These are phyloP conservation scores for Thera britannica DNA, from an alignment of 2,888 invertebrate genomes.

Conservation along the genomic window DNA sequence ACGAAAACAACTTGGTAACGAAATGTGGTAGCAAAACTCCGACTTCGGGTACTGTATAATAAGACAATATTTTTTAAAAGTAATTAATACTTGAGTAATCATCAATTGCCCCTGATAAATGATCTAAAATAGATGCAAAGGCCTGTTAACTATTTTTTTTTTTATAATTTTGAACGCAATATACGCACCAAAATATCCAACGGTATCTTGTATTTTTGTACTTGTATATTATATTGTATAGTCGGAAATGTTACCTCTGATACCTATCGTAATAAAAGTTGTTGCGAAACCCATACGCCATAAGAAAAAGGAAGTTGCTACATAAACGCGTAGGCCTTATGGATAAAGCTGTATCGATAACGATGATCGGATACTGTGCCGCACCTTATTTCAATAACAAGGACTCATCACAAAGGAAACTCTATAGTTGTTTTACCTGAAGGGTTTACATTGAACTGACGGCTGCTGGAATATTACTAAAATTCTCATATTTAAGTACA, in stretches of 20 bases:
- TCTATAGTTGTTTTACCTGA: slow-evolving; percentile 62
- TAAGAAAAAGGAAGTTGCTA: slow-evolving; percentile 59
- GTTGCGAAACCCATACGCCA: slow-evolving; percentile 48
- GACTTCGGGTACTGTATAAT: too few species aligned
- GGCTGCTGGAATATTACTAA: slow-evolving; percentile 33
- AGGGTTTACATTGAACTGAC: slow-evolving; percentile 45
- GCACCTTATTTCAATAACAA: slow-evolving; percentile 78
- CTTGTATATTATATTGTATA: neutral
- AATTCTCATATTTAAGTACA: too few species aligned
- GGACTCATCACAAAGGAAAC: slow-evolving; percentile 62
- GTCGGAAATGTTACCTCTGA: slow-evolving; percentile 25
- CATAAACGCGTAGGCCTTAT: slow-evolving; percentile 60
- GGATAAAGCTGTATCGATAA: slow-evolving; percentile 68
- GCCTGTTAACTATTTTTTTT: too few species aligned
- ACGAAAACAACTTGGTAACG: too few species aligned
- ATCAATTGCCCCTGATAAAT: too few species aligned
- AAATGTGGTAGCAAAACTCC: too few species aligned
- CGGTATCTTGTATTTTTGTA: too few species aligned
- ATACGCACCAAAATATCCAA: too few species aligned
- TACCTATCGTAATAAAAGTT: slow-evolving; percentile 41
- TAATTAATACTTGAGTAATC: too few species aligned
- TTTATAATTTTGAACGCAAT: too few species aligned
- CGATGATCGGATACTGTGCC: slow-evolving; percentile 62
- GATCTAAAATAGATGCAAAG: too few species aligned
- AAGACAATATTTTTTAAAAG: too few species aligned